Conservation (phyloP, 2,113 vertebrate species). For the Excalfactoria chinensis region DNA sequence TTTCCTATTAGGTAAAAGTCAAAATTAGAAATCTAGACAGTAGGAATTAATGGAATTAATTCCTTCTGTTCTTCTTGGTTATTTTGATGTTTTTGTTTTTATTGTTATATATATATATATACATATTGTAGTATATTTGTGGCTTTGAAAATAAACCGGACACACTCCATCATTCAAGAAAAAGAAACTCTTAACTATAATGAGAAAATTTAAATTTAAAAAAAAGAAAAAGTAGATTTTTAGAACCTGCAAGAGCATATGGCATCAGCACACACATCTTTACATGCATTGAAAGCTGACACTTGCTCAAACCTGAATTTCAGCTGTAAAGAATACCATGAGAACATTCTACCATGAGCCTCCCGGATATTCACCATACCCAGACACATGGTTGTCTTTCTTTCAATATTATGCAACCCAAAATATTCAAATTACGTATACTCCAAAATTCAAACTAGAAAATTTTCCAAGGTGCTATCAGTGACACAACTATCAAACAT, state of each 20-base stretch:
- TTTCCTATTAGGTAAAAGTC: neutral
- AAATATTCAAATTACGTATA: neutral
- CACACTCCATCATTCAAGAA: neutral
- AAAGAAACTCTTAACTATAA: neutral
- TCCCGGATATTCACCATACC: neutral
- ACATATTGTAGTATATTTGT: neutral
- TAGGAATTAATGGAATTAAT: neutral
- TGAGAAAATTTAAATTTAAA: neutral
- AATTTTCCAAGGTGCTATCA: neutral
- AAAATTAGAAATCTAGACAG: slow-evolving; percentile 9
- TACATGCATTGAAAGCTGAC: neutral
- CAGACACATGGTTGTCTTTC: neutral
- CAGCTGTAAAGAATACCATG: neutral
- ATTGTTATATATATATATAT: no score
- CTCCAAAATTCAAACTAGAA: neutral
- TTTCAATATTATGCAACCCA: neutral
- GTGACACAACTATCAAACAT: neutral
- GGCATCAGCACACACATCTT: neutral
- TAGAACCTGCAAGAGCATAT: neutral
- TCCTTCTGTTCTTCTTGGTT: neutral
- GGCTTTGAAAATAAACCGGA: slow-evolving; percentile 37
- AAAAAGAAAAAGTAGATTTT: neutral
- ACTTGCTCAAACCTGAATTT: neutral
- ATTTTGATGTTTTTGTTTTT: neutral
- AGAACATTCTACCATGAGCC: neutral